These are phyloP conservation scores for Nasonia oneida DNA, from an alignment of 2,888 invertebrate species.

Conservation along the genomic window DNA sequence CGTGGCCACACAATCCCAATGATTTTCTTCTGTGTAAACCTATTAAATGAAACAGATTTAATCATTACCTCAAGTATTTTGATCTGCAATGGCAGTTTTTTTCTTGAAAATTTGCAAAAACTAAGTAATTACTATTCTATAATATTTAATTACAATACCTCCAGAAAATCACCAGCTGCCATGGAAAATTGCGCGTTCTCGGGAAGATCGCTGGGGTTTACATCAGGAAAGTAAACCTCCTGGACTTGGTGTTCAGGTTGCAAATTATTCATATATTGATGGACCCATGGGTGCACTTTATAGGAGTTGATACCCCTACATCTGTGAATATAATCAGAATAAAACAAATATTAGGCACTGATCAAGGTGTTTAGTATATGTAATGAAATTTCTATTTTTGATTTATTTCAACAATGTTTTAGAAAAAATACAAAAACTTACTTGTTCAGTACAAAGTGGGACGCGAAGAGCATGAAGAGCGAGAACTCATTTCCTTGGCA, in stretches of 20 bases:
- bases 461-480: conserved; percentile 97
- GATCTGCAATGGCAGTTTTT: neutral
- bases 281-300: conserved; percentile 96
- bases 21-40: conserved; percentile 85
- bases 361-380: neutral
- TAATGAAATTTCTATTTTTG: neutral
- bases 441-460: conserved; percentile 96
- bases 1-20: conserved; percentile 96
- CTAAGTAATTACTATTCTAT: neutral
- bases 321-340: conserved; percentile 72
- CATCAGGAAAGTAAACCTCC: conserved; percentile 92
- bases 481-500: conserved; percentile 99
- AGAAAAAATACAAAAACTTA: conserved; percentile 76
- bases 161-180: conserved; percentile 98
- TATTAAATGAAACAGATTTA: conserved; percentile 68
- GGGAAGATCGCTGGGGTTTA: conserved; percentile 86
- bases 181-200: conserved; percentile 90
- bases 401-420: neutral
- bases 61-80: neutral
- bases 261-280: conserved; percentile 95
- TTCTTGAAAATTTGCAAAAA: neutral
- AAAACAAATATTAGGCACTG: neutral
- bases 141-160: conserved; percentile 81
- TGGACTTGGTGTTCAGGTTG: conserved; percentile 90
- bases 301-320: conserved; percentile 85